These are phyloP conservation scores for Drosophila sordidapex DNA, from an alignment of 2,888 invertebrate species.

Conservation along the genomic window DNA sequence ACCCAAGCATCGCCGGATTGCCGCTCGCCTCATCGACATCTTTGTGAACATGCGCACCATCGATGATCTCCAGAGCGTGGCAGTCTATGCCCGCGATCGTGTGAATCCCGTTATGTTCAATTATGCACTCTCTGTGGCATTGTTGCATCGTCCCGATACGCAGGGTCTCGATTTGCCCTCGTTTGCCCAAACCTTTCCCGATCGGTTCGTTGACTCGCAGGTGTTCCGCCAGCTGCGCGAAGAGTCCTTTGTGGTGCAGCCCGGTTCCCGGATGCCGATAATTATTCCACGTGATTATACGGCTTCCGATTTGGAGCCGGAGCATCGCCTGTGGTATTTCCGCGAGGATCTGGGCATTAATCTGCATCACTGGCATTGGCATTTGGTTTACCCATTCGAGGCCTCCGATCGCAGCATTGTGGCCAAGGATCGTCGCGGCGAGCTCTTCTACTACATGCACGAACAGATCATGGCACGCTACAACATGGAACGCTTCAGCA, in stretches of 20 bases:
- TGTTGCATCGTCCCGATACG: slow-evolving; percentile 89
- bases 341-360: slow-evolving; percentile 86
- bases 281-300: slow-evolving; percentile 89
- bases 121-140: slow-evolving; percentile 91
- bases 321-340: slow-evolving; percentile 88
- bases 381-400: slow-evolving; percentile 91
- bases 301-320: slow-evolving; percentile 90
- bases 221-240: slow-evolving; percentile 87
- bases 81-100: slow-evolving; percentile 89
- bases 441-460: slow-evolving; percentile 93
- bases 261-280: slow-evolving; percentile 88
- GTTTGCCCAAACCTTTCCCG: slow-evolving; percentile 88
- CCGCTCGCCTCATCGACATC: slow-evolving; percentile 88
- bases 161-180: slow-evolving; percentile 87
- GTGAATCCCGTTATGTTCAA: slow-evolving; percentile 93
- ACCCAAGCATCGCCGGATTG: slow-evolving; percentile 88
- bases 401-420: slow-evolving; percentile 86
- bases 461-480: slow-evolving; percentile 88
- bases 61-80: slow-evolving; percentile 89
- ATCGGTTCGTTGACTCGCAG: slow-evolving; percentile 88
- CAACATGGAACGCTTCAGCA: slow-evolving; percentile 91
- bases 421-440: slow-evolving; percentile 90
- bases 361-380: slow-evolving; percentile 87
- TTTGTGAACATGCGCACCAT: slow-evolving; percentile 90
- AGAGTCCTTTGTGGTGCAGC: slow-evolving; percentile 86